Percentiles rank a stretch among this genome's conserved stretches.
phyloP scores from a whole-genome alignment of 53 echinoderm and acorn worm genomes.

The Holothuria scabra region DNA sequence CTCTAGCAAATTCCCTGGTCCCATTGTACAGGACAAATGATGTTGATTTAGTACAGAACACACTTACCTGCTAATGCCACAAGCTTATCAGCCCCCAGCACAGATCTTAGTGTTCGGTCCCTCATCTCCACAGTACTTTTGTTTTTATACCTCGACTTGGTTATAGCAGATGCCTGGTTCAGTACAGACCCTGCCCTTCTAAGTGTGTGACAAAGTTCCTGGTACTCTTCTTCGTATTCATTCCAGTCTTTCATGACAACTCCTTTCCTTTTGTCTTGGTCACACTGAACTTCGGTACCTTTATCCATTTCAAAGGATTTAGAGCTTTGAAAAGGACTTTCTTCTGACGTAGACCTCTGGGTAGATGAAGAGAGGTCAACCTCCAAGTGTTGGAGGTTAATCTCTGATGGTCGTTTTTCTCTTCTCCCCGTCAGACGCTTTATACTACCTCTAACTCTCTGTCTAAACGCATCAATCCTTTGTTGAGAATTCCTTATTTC shows the following conservation, averaged over 20 bases:
- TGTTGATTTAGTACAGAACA: too few species aligned
- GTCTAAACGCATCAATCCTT: slow-evolving; percentile 10
- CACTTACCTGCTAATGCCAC: slow-evolving; percentile 33
- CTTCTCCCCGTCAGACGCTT: neutral
- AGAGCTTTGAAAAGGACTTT: neutral
- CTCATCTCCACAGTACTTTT: slow-evolving; percentile 21
- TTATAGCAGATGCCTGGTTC: neutral
- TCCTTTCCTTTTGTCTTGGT: neutral
- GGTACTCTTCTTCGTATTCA: slow-evolving; percentile 26
- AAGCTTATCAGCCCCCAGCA: slow-evolving; percentile 31
- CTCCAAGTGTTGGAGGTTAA: neutral
- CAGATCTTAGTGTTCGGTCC: slow-evolving; percentile 10
- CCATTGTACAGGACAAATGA: too few species aligned
- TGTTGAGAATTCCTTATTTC: slow-evolving; percentile 6
- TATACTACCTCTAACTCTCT: slow-evolving; percentile 24
- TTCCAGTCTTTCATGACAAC: slow-evolving; percentile 8
- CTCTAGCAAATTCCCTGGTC: too few species aligned
- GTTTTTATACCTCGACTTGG: neutral
- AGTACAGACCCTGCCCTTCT: slow-evolving; percentile 27
- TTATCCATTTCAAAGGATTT: neutral
- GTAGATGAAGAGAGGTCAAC: neutral
- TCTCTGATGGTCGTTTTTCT: neutral
- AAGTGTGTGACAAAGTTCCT: slow-evolving; percentile 32
- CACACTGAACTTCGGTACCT: neutral
- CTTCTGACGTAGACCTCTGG: neutral